phyloP scores from a whole-genome alignment of 2,797 vertebrate species.

The Euphonia xanthogaster region DNA sequence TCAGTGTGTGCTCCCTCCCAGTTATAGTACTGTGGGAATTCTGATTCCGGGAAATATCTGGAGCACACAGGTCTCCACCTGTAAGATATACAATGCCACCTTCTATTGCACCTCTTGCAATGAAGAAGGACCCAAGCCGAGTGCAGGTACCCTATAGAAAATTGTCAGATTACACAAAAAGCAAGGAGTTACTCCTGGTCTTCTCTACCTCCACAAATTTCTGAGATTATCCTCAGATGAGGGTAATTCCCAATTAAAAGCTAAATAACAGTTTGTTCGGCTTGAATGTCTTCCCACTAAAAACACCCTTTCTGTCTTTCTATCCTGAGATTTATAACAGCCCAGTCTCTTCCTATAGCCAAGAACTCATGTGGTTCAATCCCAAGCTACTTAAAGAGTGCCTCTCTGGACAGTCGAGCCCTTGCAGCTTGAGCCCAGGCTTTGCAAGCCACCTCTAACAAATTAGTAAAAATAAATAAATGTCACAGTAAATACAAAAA shows the following conservation, averaged over 20 bases:
- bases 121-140: not conserved
- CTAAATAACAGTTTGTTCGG: not conserved
- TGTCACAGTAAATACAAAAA: not conserved
- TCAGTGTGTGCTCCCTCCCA: not conserved
- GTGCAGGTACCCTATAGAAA: not conserved
- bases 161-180: not conserved
- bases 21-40: not conserved
- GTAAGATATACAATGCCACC: not conserved
- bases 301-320: not conserved
- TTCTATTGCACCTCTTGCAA: not conserved
- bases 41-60: not conserved
- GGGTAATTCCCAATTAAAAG: not conserved
- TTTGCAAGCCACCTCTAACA: not conserved
- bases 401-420: not conserved
- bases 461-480: not conserved
- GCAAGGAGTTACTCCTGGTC: not conserved
- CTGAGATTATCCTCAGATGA: not conserved
- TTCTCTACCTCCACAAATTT: not conserved
- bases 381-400: not conserved
- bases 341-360: not conserved
- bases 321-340: not conserved
- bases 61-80: not conserved
- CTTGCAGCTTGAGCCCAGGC: not conserved
- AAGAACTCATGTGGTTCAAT: not conserved
- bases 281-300: not conserved